Evolutionary conservation across 2,888 invertebrate species (phyloP).

Genomic region (Callimorpha dominula): DNA sequence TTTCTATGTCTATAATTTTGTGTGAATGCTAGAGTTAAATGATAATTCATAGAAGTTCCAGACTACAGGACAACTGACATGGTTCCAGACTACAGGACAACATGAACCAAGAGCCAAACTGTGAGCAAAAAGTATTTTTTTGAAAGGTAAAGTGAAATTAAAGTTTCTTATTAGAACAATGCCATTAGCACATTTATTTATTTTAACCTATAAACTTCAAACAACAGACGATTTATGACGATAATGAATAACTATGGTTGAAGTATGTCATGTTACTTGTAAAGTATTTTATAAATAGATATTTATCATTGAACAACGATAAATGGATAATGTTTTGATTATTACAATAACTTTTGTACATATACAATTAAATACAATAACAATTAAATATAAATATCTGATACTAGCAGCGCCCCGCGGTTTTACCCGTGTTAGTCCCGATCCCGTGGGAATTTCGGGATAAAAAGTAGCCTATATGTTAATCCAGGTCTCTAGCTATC

Average conservation of each 20-base stretch:
- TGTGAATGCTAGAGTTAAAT: too few relatives aligned
- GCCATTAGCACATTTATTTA: slow-evolving; percentile 6
- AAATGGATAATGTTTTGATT: not conserved
- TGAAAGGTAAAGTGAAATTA: slow-evolving; percentile 12
- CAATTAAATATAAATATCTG: too few relatives aligned
- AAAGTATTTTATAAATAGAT: slow-evolving; percentile 3
- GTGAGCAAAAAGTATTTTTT: not conserved
- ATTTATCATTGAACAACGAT: not conserved
- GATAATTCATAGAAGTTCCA: not conserved
- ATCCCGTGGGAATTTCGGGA: too few relatives aligned
- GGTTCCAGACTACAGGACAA: not conserved
- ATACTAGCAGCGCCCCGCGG: too few relatives aligned
- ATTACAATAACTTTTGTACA: not conserved
- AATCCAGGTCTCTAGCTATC: too few relatives aligned
- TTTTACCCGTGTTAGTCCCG: too few relatives aligned
- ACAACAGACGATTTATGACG: slow-evolving; percentile 4
- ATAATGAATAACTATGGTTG: not conserved
- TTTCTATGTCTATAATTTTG: too few relatives aligned
- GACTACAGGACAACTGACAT: not conserved
- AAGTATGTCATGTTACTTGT: slow-evolving; percentile 2
- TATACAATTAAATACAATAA: too few relatives aligned
- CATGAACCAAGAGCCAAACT: not conserved
- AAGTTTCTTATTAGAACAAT: slow-evolving; percentile 4
- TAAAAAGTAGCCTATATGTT: too few relatives aligned
- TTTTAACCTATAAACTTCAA: slow-evolving; percentile 1